Evolutionary conservation across 2,113 vertebrate genomes (phyloP).

Genomic region (Fregata magnificens): DNA sequence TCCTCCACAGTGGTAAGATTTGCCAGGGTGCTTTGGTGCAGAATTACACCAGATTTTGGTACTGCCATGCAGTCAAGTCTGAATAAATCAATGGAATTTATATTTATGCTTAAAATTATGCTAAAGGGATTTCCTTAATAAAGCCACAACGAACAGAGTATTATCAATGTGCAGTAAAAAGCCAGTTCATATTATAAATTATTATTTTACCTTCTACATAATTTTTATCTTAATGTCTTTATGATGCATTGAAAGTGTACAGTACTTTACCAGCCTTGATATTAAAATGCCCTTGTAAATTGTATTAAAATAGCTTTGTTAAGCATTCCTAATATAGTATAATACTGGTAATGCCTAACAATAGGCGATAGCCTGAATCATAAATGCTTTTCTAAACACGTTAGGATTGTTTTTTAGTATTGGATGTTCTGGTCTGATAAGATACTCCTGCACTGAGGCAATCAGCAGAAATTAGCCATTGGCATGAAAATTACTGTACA

Average conservation of each 20-base stretch:
- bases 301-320: background rate
- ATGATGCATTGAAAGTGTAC: background rate
- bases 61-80: background rate
- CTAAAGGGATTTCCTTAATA: background rate
- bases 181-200: background rate
- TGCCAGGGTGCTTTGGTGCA: background rate
- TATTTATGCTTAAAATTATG: background rate
- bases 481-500: conserved; percentile 10
- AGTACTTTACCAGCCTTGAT: background rate
- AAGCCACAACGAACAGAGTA: background rate
- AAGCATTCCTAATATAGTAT: background rate
- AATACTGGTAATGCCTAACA: background rate
- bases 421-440: background rate
- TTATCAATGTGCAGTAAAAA: background rate
- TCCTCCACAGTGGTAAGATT: background rate
- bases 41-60: background rate
- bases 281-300: background rate
- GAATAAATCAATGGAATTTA: background rate
- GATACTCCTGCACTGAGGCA: background rate
- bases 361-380: background rate
- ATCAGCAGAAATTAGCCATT: background rate
- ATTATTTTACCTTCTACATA: background rate
- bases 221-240: background rate
- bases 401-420: background rate
- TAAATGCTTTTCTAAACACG: background rate